These are phyloP conservation scores for Gadopsis marmoratus DNA, from an alignment of 2,797 vertebrate genomes.

Conservation along the genomic window DNA sequence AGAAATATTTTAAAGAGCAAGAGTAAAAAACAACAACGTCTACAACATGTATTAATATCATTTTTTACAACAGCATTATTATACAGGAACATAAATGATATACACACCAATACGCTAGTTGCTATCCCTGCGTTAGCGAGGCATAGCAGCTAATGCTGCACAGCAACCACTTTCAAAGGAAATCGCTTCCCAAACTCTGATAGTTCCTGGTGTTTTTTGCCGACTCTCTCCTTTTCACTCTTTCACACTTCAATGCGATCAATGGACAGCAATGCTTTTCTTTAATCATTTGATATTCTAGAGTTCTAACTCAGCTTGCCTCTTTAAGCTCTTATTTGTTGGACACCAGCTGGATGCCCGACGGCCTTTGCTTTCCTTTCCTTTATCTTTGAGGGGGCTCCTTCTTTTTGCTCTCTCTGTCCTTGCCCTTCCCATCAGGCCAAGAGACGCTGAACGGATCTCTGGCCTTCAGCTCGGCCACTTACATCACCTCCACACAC, in stretches of 20 bases:
- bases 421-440: conserved; percentile 50
- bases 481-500: conserved; percentile 50
- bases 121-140: neutral
- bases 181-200: neutral
- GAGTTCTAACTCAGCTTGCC: neutral
- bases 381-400: neutral
- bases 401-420: neutral
- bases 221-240: neutral
- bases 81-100: too few relatives aligned
- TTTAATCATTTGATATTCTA: neutral
- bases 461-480: conserved; percentile 43
- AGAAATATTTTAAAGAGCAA: too few relatives aligned
- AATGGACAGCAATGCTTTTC: neutral
- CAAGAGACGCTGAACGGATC: conserved; percentile 33
- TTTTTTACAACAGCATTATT: too few relatives aligned
- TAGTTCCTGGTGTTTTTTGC: neutral
- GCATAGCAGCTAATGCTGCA: too few relatives aligned
- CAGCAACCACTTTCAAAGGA: neutral
- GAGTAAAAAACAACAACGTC: neutral
- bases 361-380: neutral
- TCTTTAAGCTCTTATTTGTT: neutral
- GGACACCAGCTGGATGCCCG: neutral
- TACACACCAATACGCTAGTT: too few relatives aligned
- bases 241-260: neutral
- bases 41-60: neutral